phyloP scores from a whole-genome alignment of 2,797 vertebrate species.

The Fistularia tabacaria region DNA sequence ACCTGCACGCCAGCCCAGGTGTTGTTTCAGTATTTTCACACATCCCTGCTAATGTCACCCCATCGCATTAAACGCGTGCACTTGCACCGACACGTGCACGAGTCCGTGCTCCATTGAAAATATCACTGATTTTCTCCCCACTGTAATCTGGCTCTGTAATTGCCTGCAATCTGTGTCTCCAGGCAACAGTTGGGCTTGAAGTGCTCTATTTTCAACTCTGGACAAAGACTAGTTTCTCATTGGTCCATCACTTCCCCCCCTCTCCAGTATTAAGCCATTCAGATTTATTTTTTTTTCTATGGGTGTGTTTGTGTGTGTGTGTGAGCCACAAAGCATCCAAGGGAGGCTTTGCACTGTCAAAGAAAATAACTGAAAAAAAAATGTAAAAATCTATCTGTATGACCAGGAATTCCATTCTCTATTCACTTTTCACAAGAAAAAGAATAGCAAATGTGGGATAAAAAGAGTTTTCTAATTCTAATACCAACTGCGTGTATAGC shows the following conservation, averaged over 20 bases:
- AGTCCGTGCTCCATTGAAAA: slow-evolving; percentile 56
- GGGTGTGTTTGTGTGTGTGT: too few relatives aligned
- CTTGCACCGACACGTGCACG: slow-evolving; percentile 27
- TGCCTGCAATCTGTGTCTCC: slow-evolving; percentile 62
- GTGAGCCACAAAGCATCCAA: too few relatives aligned
- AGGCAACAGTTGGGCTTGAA: slow-evolving; percentile 66
- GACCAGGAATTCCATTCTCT: too few relatives aligned
- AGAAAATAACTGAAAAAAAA: too few relatives aligned
- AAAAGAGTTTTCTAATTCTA: too few relatives aligned
- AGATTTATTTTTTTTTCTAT: background rate
- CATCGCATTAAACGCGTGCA: slow-evolving; percentile 15
- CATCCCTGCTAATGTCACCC: slow-evolving; percentile 12
- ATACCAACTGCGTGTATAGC: slow-evolving; percentile 1
- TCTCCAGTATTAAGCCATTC: slow-evolving; percentile 46
- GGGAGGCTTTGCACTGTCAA: too few relatives aligned
- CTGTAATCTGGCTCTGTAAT: slow-evolving; percentile 62
- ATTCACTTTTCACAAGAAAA: too few relatives aligned
- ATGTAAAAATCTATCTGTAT: too few relatives aligned
- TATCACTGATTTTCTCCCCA: slow-evolving; percentile 56
- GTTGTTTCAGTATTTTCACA: slow-evolving; percentile 25
- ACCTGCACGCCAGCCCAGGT: too few relatives aligned
- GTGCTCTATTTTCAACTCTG: slow-evolving; percentile 58
- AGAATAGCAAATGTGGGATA: too few relatives aligned
- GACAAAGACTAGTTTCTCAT: slow-evolving; percentile 56
- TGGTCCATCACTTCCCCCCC: slow-evolving; percentile 31